Evolutionary conservation across 2,888 invertebrate genomes (phyloP).

Genomic region (Calliscelio sp.): DNA sequence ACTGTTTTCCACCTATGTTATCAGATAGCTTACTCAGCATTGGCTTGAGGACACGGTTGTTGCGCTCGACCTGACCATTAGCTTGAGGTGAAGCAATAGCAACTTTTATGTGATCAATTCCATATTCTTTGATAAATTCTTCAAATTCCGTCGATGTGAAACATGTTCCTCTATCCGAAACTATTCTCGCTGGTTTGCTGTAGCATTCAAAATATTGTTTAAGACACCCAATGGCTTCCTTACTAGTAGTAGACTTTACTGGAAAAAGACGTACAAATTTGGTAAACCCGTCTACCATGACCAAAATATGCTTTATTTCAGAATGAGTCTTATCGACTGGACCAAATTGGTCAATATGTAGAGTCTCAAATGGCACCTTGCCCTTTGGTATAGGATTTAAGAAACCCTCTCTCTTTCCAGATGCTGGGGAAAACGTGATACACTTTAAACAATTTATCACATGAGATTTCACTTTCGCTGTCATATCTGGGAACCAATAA

Average conservation of each 20-base stretch:
- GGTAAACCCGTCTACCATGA: conserved; percentile 31
- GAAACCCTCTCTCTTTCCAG: conserved; percentile 55
- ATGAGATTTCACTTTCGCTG: conserved; percentile 28
- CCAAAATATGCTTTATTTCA: conserved; percentile 3
- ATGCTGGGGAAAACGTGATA: conserved; percentile 57
- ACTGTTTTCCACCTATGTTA: conserved; percentile 35
- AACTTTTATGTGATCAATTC: conserved; percentile 53
- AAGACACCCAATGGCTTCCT: conserved; percentile 34
- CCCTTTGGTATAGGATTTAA: conserved; percentile 52
- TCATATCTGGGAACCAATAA: conserved; percentile 68
- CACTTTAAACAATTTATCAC: conserved; percentile 72
- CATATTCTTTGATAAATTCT: conserved; percentile 51
- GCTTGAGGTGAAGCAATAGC: conserved; percentile 71
- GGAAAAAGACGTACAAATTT: conserved; percentile 23
- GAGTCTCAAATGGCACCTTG: conserved; percentile 5
- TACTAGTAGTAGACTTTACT: conserved; percentile 47
- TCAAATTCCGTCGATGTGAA: conserved; percentile 71
- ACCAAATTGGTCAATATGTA: conserved; percentile 48
- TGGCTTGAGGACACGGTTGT: conserved; percentile 52
- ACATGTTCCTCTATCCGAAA: conserved; percentile 64
- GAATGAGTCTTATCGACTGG: not conserved
- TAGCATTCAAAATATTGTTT: conserved; percentile 44
- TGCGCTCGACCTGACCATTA: conserved; percentile 73
- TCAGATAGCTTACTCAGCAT: conserved; percentile 55
- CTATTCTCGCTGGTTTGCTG: conserved; percentile 32